Evolutionary conservation across 2,888 invertebrate genomes (phyloP), one percentile per base, ranked within the genome.

Genomic region (Carpatolechia fugitivella): DNA sequence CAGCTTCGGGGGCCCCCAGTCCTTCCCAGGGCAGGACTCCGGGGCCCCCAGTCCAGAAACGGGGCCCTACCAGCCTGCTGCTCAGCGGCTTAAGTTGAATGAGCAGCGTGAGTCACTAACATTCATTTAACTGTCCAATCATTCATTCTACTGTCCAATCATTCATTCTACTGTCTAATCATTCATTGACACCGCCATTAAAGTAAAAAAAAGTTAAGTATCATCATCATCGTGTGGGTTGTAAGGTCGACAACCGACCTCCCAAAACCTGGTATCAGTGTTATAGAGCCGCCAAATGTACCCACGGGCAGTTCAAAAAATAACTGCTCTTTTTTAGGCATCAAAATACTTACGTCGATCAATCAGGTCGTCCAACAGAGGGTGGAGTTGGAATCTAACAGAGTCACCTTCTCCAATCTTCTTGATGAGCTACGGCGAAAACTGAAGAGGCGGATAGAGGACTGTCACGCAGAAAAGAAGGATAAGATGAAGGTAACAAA

Each of bases 321-420:
- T n/a, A n/a, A n/a, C 8, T n/a, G 3, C 8, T 33, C 8, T 11
- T 3, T n/a, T 11, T 33, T n/a, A 91, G 91, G 91, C 40, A 89
- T 91, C 64, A 88, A 87, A 67, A 78, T 90, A 7, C 68, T 91
- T 18, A 85, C 82, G 0, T 77, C 87, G 0, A 90, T 91, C 50
- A 90, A 90, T 62, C 87, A 86, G 59, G 76, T 90, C 54, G 85
- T 91, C 0, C 85, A 86, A 44, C 86, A 88, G 56, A 74, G 91
- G 0, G 86, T 80, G 0, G 90, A 90, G 10, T 68, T 90, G 0
- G 91, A 91, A 57, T 63, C 80, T 0, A 88, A 85, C 56, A 72
- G 84, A 0, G 61, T 73, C 0, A 86, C 87, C 0, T 80, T 91
- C 48, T 76, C 80, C 1, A 78, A 74, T 30, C 75, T 86, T 60